phyloP scores from a whole-genome alignment of 2,888 invertebrate species.

The Cylloceria caligata region DNA sequence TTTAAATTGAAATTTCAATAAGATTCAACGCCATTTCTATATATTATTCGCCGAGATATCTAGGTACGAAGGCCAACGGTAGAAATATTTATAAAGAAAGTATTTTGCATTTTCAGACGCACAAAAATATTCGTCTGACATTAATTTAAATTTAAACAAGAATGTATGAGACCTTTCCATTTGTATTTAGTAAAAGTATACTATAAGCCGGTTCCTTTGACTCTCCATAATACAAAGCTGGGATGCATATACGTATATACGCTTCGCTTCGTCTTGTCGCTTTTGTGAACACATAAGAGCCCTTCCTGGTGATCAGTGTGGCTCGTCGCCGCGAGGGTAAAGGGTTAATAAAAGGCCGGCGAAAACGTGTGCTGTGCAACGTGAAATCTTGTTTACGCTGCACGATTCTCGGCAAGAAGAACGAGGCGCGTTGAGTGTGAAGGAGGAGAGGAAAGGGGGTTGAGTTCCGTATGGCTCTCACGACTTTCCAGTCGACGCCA shows the following conservation, averaged over 20 bases:
- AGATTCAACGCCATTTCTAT: too few species aligned
- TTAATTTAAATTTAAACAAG: background rate
- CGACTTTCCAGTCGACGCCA: constrained; percentile 24
- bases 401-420: constrained; percentile 39
- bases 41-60: too few species aligned
- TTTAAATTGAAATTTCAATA: too few species aligned
- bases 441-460: background rate
- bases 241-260: background rate
- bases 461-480: constrained; percentile 11
- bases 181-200: background rate
- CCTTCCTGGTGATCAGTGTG: constrained; percentile 37
- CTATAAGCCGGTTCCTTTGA: background rate
- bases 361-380: constrained; percentile 43
- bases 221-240: constrained; percentile 5
- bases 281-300: constrained; percentile 47
- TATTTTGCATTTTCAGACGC: background rate
- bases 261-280: constrained; percentile 29
- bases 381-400: constrained; percentile 57
- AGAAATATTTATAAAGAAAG: too few species aligned
- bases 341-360: constrained; percentile 64
- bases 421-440: constrained; percentile 8
- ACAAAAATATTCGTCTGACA: background rate
- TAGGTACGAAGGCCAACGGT: too few species aligned
- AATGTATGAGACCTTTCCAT: background rate
- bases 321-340: constrained; percentile 42